Evolutionary conservation across 1,140 invertebrate genomes (phyloP), one percentile per base, ranked within the genome.

Genomic region (Scaptomyza graminum): DNA sequence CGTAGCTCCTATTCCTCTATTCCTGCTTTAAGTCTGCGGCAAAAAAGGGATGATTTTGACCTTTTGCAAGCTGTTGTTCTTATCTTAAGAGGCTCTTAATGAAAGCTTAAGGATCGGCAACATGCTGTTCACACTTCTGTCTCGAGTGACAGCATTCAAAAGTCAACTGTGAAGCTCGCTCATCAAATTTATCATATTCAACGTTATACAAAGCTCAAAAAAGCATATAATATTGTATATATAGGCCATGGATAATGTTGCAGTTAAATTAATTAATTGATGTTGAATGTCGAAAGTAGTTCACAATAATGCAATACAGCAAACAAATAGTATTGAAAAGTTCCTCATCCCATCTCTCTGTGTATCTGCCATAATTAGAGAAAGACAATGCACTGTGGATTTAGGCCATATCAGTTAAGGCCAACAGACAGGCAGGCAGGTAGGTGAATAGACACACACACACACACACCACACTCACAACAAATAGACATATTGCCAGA

Each of bases 401-500:
- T 55, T n/a, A n/a, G 61, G 54, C 55, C 37, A 59, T 67, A 43
- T 59, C 54, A 18, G 13, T 28, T 59, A 15, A 41, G 37, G 37
- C 37, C 37, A 41, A 41, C 37, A 41, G 49, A 22, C 43, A 59
- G 11, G 60, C 69, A 75, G 49, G 43, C 47, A 59, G 11, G 60
- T 63, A 75, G 49, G 43, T 47, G 51, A 57, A 31, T 31, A 31
- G 4, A 31, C 37, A n/a, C 37, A 39, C 41, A 56, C 52, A 25
- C 46, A 18, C 37, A n/a, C 37, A 31, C 37, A n/a, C 37, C n/a
- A n/a, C n/a, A 46, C 9, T 18, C 31, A 54, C 57, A 43, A 69
- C 63, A 74, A 28, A 67, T 67, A 60, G 64, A 67, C 54, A 60
- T 51, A 15, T 67, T 49, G 41, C 57, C 47, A 61, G 50, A 69